A percentile compares a stretch with the other conserved stretches of the same genome.
Evolutionary conservation across 2,113 vertebrate species (phyloP).

Genomic region (Ammodytes dubius): DNA sequence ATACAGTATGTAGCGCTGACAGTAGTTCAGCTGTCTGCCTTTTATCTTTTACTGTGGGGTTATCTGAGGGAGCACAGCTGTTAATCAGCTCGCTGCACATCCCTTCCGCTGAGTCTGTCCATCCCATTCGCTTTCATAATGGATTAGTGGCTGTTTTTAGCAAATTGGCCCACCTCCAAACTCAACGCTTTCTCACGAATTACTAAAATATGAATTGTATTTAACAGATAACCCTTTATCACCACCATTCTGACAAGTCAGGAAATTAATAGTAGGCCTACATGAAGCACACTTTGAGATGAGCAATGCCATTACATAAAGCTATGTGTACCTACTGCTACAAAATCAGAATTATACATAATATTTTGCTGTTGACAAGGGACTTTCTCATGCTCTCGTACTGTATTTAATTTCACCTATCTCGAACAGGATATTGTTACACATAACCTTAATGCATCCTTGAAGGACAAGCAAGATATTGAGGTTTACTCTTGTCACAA

Average conservation of each 20-base stretch:
- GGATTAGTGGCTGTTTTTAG: conserved; percentile 40
- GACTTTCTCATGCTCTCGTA: not conserved
- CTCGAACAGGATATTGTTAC: not conserved
- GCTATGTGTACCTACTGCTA: not conserved
- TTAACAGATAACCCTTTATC: not conserved
- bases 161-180: conserved; percentile 28
- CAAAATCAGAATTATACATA: not conserved
- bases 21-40: not conserved
- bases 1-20: not conserved
- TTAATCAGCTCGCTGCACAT: conserved; percentile 67
- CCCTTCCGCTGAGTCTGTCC: conserved; percentile 24
- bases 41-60: conserved; percentile 37
- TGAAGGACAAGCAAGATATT: not conserved
- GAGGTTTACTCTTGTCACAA: not conserved
- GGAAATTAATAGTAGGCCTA: conserved; percentile 9
- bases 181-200: not conserved
- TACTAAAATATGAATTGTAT: not conserved
- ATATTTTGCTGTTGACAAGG: not conserved
- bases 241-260: not conserved
- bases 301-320: not conserved
- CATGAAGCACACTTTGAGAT: not conserved
- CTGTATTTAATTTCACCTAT: not conserved
- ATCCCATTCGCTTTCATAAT: conserved; percentile 21
- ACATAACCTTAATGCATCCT: not conserved
- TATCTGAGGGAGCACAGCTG: conserved; percentile 67